These are phyloP conservation scores for Thereuonema tuberculata DNA, from an alignment of 1,140 invertebrate species.

Conservation along the genomic window DNA sequence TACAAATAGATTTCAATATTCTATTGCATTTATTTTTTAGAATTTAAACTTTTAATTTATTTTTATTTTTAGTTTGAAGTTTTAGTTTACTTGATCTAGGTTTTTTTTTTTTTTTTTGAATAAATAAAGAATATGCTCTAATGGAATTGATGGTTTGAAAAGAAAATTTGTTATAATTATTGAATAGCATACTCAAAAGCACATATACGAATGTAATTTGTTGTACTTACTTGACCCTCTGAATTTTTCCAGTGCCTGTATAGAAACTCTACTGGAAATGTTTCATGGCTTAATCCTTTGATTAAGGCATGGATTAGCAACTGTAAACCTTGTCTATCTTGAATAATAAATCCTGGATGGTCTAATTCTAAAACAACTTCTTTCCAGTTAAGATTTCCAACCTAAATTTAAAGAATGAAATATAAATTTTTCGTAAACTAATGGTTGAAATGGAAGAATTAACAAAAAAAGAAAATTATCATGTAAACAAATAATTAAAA, in stretches of 20 bases:
- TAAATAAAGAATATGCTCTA: too few species aligned
- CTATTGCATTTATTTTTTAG: too few species aligned
- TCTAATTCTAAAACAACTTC: constrained; percentile 83
- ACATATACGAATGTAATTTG: background rate
- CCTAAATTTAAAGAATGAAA: constrained; percentile 27
- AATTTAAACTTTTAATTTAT: too few species aligned
- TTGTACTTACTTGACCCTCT: constrained; percentile 56
- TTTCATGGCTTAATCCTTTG: constrained; percentile 53
- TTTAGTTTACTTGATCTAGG: too few species aligned
- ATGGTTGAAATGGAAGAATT: constrained; percentile 4
- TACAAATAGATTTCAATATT: too few species aligned
- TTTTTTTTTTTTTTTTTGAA: too few species aligned
- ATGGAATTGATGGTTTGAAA: too few species aligned
- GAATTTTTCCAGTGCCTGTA: constrained; percentile 84
- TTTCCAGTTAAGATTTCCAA: constrained; percentile 71
- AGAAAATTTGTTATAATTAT: too few species aligned
- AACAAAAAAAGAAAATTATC: background rate
- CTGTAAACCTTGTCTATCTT: constrained; percentile 67
- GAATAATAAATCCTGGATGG: constrained; percentile 73
- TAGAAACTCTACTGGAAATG: constrained; percentile 76
- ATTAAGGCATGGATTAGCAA: constrained; percentile 64
- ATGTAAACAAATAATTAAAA: constrained; percentile 10
- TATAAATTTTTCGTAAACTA: too few species aligned
- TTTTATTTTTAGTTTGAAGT: too few species aligned
- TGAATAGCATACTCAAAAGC: background rate